Percentiles rank a stretch among this genome's conserved stretches.
These are phyloP conservation scores for Halisarca cf. caerulea DNA, from an alignment of 37 sponge, comb jelly and placozoan species.

Conservation along the genomic window DNA sequence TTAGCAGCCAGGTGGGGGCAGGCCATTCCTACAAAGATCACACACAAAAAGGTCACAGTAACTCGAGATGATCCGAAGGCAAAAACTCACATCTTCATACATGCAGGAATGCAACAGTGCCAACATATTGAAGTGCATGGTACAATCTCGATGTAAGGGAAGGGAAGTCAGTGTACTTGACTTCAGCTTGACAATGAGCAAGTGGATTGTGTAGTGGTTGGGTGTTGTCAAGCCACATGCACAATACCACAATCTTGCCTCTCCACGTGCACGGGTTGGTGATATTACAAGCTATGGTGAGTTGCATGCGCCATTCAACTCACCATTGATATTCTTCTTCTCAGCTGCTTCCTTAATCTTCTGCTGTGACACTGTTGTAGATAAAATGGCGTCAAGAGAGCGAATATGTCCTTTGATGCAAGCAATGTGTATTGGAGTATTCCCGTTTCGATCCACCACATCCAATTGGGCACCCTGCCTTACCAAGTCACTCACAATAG, in stretches of 20 bases:
- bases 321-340: slow-evolving; percentile 43
- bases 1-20: slow-evolving; percentile 69
- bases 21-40: slow-evolving; percentile 44
- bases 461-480: slow-evolving; percentile 51
- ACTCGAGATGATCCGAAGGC: too few species aligned
- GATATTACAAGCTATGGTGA: too few species aligned
- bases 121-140: too few species aligned
- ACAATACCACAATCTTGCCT: too few species aligned
- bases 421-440: slow-evolving; percentile 82
- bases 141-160: too few species aligned
- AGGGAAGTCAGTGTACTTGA: too few species aligned
- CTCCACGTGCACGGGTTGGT: too few species aligned
- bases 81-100: neutral
- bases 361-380: slow-evolving; percentile 7
- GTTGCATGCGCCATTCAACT: neutral
- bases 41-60: too few species aligned
- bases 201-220: too few species aligned
- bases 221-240: too few species aligned
- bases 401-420: slow-evolving; percentile 42
- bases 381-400: slow-evolving; percentile 55
- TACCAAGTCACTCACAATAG: slow-evolving; percentile 58
- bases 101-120: too few species aligned
- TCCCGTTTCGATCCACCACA: slow-evolving; percentile 76
- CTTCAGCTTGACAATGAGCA: too few species aligned
- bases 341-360: slow-evolving; percentile 33